Evolutionary conservation across 2,797 vertebrate genomes (phyloP), one percentile per base, ranked within the genome.

Genomic region (Pristis pectinata): DNA sequence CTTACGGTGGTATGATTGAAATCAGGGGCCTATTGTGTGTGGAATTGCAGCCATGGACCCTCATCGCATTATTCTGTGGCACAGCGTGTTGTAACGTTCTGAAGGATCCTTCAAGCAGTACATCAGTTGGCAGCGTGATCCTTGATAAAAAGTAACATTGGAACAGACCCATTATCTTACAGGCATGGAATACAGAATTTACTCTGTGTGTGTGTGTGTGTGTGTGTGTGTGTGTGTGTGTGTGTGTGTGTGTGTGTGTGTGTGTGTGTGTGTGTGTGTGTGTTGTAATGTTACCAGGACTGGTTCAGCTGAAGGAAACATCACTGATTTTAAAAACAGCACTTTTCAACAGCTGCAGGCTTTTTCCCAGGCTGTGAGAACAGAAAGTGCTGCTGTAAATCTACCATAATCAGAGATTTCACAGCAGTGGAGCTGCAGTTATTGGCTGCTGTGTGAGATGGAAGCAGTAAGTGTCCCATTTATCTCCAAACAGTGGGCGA

Each of bases 361-460:
- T 94, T 76, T 94, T 94, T 76, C 92, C 30, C 41, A 72, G 67
- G 41, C 92, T 72, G 92, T 74, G 92, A 93, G 72, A 49, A 49
- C 67, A 93, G 67, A 93, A 74, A 74, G 27, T 72, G 92, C 92
- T 94, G 92, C 70, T 94, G 70, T 76, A 94, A 94, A 76, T 94
- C 70, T 94, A 44, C 44, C 70, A 94, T 53, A 34, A 94, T 76
- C 92, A 94, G 72, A 76, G 41, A 76, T 94, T 94, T 94, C 92
- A 94, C 70, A 74, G 72, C 27, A 94, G 92, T 53, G 10, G 44
- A 2, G n/a, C 92, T 49, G 44, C 49, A 53, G 44, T 94, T 76
- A 76, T 56, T 74, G 92, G 92, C 70, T 76, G 67, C 92, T n/a
- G 30, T 34, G n/a, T n/a, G 67, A 76, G 30, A 56, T 74, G 44